Base-by-base conservation (phyloP, 2,113 vertebrate genomes). In the Oncorhynchus mykiss region DNA sequence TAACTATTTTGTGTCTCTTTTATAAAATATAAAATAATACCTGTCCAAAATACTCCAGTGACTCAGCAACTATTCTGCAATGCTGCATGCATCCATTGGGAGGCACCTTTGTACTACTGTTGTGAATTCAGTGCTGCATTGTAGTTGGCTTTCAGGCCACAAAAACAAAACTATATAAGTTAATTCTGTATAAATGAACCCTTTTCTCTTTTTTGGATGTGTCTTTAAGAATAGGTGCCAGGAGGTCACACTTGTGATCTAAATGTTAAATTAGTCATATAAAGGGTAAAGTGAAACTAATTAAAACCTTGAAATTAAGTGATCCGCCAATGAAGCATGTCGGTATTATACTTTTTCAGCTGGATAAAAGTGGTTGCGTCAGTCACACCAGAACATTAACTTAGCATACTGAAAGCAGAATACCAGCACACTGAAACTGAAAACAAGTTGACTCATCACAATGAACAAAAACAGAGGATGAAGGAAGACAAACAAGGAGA, bases 21-120 rank as follows among this genome's bases (percentile, higher is more conserved):
- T 54, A 24, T n/a, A 11, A 62, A 62, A 62, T n/a, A 62, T 22
- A 8, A 62, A 62, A 62, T 62, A 54, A 1, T 5, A 16, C 5
- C 59, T n/a, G 59, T 24, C 59, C 59, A 16, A 62, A 62, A 16
- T 22, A 62, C 18, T 48, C 62, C 51, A 67, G 22, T 22, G 20
- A 4, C 7, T 24, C 73, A 4, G 60, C 59, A 14, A 54, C 5
- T 39, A 54, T 24, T 57, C 24, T 83, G 87, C 78, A 78, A 76
- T 82, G 59, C 4, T 45, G 20, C 0, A 71, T 67, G 4, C 3
- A 54, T 73, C 87, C 89, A 91, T 80, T 67, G 12, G 89, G 75
- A 67, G 86, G 78, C 73, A 64, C 59, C 80, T 16, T 80, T 8
- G 4, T 62, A 31, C 72, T 31, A 49, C 64, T 71, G 9, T 79